Evolutionary conservation across 64 coral and sea anemone genomes (phyloP).

Genomic region (Pachyseris speciosa): DNA sequence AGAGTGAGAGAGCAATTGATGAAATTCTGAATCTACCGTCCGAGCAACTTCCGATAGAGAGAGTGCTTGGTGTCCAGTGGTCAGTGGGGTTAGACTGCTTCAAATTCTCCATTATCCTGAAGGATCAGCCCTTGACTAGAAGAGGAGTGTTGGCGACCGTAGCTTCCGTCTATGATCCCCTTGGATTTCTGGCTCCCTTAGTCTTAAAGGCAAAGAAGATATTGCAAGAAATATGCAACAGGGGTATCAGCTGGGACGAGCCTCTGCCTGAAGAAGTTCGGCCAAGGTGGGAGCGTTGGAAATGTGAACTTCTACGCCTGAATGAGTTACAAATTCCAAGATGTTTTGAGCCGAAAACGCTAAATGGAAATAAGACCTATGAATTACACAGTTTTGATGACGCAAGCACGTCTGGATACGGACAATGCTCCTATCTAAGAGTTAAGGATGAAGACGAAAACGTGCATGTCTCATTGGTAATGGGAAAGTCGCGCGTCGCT

Average conservation of each 20-base stretch:
- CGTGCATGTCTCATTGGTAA: not conserved
- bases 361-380: not conserved
- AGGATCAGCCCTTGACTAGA: not conserved
- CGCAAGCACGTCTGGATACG: constrained; percentile 2
- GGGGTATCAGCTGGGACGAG: not conserved
- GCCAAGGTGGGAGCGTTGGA: not conserved
- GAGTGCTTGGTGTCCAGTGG: constrained; percentile 17
- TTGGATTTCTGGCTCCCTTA: constrained; percentile 11
- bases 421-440: constrained; percentile 13
- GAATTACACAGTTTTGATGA: constrained; percentile 26
- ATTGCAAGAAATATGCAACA: not conserved
- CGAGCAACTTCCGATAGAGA: not conserved
- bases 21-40: not conserved
- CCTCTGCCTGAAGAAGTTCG: not conserved
- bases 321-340: constrained; percentile 20
- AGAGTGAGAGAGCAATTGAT: not conserved
- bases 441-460: constrained; percentile 10
- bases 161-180: constrained; percentile 32
- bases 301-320: not conserved
- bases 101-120: not conserved
- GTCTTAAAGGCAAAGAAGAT: not conserved
- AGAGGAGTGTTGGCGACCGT: constrained; percentile 8
- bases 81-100: not conserved
- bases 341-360: constrained; percentile 3
- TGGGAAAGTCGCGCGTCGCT: not conserved